These are phyloP conservation scores for Drosophila pseudotakahashii DNA, from an alignment of 2,888 invertebrate species.

Conservation along the genomic window DNA sequence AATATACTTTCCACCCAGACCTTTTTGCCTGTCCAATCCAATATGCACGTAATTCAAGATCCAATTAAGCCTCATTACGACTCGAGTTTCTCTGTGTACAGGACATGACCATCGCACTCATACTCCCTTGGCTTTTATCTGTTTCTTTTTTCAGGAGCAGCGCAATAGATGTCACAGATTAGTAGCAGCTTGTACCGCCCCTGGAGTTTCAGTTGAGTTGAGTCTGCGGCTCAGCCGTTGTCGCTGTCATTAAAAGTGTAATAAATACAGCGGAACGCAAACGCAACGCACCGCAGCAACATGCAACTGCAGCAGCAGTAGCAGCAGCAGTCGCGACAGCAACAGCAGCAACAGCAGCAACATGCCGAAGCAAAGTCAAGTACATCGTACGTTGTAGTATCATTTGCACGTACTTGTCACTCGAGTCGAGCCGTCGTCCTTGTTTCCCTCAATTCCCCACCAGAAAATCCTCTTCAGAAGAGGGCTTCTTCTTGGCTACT, in stretches of 20 bases:
- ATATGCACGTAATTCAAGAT: background rate
- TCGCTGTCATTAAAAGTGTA: conserved; percentile 72
- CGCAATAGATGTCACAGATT: conserved; percentile 42
- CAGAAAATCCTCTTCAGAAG: conserved; percentile 2
- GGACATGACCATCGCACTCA: background rate
- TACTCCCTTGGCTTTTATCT: background rate
- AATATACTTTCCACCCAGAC: background rate
- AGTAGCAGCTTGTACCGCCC: conserved; percentile 18
- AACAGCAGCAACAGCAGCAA: conserved; percentile 33
- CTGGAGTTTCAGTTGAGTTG: conserved; percentile 2
- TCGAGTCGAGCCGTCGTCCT: conserved; percentile 43
- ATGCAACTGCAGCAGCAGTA: conserved; percentile 34
- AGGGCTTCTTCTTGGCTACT: conserved; percentile 24
- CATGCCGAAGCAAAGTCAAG: conserved; percentile 58
- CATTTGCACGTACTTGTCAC: conserved; percentile 81
- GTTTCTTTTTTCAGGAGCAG: conserved; percentile 7
- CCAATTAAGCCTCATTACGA: background rate
- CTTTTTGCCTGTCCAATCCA: background rate
- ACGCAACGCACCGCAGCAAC: conserved; percentile 51
- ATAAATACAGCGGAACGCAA: conserved; percentile 71
- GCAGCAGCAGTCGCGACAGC: background rate
- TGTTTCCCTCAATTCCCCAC: background rate
- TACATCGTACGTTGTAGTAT: conserved; percentile 77
- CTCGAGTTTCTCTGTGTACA: background rate
- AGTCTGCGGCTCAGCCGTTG: conserved; percentile 41